Conservation (phyloP, 2,888 invertebrate genomes). For the Leptinotarsa tumamoca region DNA sequence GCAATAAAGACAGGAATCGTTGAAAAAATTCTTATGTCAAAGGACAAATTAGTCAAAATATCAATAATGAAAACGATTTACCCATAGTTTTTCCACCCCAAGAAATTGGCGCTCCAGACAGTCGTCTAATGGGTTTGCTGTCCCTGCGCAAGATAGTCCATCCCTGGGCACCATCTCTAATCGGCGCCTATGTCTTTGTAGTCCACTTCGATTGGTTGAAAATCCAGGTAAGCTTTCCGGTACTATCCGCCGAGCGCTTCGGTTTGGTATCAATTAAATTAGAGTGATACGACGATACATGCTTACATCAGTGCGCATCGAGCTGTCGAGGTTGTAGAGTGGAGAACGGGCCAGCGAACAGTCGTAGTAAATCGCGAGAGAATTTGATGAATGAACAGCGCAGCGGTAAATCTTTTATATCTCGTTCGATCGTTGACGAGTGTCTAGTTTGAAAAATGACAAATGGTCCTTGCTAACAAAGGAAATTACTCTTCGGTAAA, state of each 20-base stretch:
- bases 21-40: too few species aligned
- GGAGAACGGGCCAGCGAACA: not conserved
- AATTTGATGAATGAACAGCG: constrained; percentile 5
- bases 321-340: not conserved
- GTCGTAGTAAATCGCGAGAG: constrained; percentile 17
- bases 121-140: too few species aligned
- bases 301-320: constrained; percentile 5
- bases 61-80: too few species aligned
- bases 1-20: too few species aligned
- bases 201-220: not conserved
- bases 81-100: too few species aligned
- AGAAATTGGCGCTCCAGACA: too few species aligned
- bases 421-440: not conserved
- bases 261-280: constrained; percentile 9
- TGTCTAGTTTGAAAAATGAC: constrained; percentile 9
- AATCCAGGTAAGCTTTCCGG: constrained; percentile 10
- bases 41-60: too few species aligned
- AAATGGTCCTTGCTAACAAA: constrained; percentile 15
- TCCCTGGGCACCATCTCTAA: not conserved
- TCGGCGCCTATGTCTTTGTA: not conserved
- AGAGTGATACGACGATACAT: not conserved
- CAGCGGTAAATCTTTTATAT: not conserved
- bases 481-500: not conserved
- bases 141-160: not conserved
- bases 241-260: not conserved